A percentile compares a stretch with the other conserved stretches of the same genome.
phyloP scores from a whole-genome alignment of 1,140 invertebrate species.

The Whitmania pigra region DNA sequence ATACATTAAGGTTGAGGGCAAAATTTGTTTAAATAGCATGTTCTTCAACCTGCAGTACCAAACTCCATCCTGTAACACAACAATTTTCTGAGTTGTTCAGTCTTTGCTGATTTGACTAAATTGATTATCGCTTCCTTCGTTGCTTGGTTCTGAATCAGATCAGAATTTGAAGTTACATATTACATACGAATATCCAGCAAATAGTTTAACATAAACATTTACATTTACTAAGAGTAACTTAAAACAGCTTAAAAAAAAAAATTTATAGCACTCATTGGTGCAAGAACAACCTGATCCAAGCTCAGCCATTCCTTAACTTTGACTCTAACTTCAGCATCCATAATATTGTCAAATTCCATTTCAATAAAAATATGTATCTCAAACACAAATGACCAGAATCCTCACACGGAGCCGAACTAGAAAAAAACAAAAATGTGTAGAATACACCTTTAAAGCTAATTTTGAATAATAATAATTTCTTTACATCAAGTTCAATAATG shows the following conservation, averaged over 20 bases:
- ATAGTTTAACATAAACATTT: not conserved
- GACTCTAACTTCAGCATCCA: conserved; percentile 41
- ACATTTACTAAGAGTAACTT: not conserved
- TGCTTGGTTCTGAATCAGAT: conserved; percentile 43
- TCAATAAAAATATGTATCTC: not conserved
- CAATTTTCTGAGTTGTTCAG: conserved; percentile 46
- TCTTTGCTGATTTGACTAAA: conserved; percentile 45
- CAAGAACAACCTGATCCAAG: conserved; percentile 50
- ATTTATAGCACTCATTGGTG: not conserved
- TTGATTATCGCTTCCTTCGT: conserved; percentile 46
- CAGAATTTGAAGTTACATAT: conserved; percentile 23
- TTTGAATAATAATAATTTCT: too few relatives aligned
- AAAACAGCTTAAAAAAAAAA: not conserved
- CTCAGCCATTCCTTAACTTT: conserved; percentile 52
- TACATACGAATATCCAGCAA: not conserved
- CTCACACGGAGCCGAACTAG: too few relatives aligned
- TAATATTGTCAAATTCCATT: conserved; percentile 6
- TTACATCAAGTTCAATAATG: too few relatives aligned
- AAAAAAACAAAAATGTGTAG: too few relatives aligned
- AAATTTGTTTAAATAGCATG: not conserved
- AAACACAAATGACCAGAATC: too few relatives aligned
- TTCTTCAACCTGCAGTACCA: conserved; percentile 60
- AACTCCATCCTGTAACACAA: conserved; percentile 61
- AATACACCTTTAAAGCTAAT: too few relatives aligned
- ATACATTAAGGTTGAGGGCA: not conserved